A percentile compares a stretch with the other conserved stretches of the same genome.
Evolutionary conservation across 2,797 vertebrate genomes (phyloP).

Genomic region (Myioborus melanocephalus): DNA sequence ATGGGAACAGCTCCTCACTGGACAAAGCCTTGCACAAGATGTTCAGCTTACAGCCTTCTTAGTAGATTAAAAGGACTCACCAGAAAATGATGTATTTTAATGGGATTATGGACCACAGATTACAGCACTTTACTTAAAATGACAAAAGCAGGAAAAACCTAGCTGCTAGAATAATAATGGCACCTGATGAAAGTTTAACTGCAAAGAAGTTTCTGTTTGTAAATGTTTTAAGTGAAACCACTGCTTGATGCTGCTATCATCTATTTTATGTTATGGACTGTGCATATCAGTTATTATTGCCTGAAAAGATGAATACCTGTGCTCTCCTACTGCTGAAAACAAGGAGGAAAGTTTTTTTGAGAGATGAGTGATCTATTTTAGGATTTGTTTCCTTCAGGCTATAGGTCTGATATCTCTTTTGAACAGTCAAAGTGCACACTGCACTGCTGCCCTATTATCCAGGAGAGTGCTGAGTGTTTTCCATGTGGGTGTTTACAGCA

Average conservation of each 20-base stretch:
- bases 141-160: background rate
- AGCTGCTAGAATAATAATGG: background rate
- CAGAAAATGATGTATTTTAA: background rate
- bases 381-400: background rate
- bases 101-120: background rate
- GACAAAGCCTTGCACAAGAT: background rate
- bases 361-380: background rate
- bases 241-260: background rate
- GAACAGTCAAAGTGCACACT: background rate
- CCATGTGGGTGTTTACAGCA: background rate
- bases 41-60: background rate
- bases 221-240: background rate
- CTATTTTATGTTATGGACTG: background rate
- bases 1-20: background rate
- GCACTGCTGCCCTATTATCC: background rate
- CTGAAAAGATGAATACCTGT: background rate
- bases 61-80: background rate
- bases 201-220: background rate
- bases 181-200: background rate
- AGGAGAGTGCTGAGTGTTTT: background rate
- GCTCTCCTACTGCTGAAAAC: background rate
- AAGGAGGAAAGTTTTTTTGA: background rate
- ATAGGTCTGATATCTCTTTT: background rate
- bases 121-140: background rate
- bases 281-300: background rate